phyloP scores from a whole-genome alignment of 2,888 invertebrate species.

The Hipparchia semele region DNA sequence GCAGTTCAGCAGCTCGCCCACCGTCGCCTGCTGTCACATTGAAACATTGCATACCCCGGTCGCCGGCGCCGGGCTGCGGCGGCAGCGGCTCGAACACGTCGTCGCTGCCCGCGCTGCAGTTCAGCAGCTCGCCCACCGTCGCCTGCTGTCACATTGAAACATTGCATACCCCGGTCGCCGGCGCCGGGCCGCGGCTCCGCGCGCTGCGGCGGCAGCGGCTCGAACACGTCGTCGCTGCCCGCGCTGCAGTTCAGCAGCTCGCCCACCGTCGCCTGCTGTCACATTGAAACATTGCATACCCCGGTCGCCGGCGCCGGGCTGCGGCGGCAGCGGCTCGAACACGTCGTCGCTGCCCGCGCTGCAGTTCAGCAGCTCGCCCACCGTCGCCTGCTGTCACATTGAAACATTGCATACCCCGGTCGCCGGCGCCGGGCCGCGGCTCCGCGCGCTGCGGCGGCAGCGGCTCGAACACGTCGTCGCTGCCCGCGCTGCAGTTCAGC shows the following conservation, averaged over 20 bases:
- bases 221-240: constrained; percentile 89
- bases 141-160: constrained; percentile 53
- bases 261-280: constrained; percentile 80
- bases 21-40: constrained; percentile 68
- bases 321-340: constrained; percentile 69
- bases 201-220: constrained; percentile 47
- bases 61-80: constrained; percentile 25
- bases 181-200: neutral
- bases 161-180: too few species aligned
- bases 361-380: constrained; percentile 87
- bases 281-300: neutral
- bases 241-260: constrained; percentile 88
- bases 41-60: neutral
- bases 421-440: neutral
- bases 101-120: constrained; percentile 88
- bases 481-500: constrained; percentile 87
- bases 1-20: constrained; percentile 87
- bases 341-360: constrained; percentile 89
- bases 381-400: constrained; percentile 68
- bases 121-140: constrained; percentile 86
- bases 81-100: constrained; percentile 83
- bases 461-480: constrained; percentile 87
- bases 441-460: constrained; percentile 38
- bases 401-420: too few species aligned
- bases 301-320: constrained; percentile 15